Percentiles rank a stretch among this genome's conserved stretches.
phyloP scores from a whole-genome alignment of 2,797 vertebrate species.

The Toxotes lorentzi region DNA sequence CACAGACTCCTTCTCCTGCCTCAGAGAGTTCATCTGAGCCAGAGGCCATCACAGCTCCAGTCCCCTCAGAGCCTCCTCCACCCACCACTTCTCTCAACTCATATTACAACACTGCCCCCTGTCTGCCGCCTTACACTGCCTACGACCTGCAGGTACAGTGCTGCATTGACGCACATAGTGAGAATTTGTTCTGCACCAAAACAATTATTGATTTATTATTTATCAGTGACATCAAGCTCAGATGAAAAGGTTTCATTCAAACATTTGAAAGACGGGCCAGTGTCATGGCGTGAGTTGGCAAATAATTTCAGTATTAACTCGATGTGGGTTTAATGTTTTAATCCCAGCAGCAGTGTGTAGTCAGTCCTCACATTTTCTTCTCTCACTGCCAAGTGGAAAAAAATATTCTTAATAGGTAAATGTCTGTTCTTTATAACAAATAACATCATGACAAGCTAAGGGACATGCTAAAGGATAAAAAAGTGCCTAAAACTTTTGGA shows the following conservation, averaged over 20 bases:
- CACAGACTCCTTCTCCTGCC: slow-evolving; percentile 89
- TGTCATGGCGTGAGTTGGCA: not conserved
- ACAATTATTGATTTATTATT: not conserved
- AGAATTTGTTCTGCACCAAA: not conserved
- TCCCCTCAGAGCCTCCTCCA: slow-evolving; percentile 86
- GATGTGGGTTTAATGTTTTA: not conserved
- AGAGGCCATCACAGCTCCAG: slow-evolving; percentile 88
- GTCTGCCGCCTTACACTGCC: slow-evolving; percentile 95
- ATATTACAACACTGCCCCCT: slow-evolving; percentile 93
- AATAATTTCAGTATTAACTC: not conserved
- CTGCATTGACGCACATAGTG: not conserved
- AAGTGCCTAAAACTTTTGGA: too few relatives aligned
- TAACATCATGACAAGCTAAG: too few relatives aligned
- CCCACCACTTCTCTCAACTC: slow-evolving; percentile 89
- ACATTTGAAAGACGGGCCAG: not conserved
- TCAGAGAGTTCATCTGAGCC: slow-evolving; percentile 90
- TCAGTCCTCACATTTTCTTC: too few relatives aligned
- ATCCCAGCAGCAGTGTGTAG: too few relatives aligned
- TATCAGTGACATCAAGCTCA: not conserved
- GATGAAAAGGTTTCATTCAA: not conserved
- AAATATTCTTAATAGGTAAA: too few relatives aligned
- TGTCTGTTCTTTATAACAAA: too few relatives aligned
- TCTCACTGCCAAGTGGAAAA: too few relatives aligned
- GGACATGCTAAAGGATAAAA: too few relatives aligned
- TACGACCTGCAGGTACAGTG: slow-evolving; percentile 94